Evolutionary conservation across 2,797 vertebrate genomes (phyloP).

Genomic region (Gobionotothen gibberifrons): DNA sequence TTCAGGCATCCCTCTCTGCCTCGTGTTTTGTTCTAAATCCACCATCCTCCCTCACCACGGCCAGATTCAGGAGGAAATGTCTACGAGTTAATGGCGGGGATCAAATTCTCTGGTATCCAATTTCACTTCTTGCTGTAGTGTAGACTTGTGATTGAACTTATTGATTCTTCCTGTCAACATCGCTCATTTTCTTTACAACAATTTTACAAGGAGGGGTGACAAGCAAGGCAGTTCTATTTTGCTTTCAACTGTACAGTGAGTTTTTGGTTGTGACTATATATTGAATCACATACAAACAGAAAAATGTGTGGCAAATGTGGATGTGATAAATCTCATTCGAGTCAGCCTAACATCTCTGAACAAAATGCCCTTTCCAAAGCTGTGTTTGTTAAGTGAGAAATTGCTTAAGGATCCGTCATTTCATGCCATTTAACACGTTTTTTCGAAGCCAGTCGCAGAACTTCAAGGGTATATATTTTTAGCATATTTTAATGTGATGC

Average conservation of each 20-base stretch:
- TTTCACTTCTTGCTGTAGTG: slow-evolving; percentile 53
- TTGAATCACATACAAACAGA: slow-evolving; percentile 8
- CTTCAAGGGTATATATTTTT: slow-evolving; percentile 37
- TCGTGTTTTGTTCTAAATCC: slow-evolving; percentile 43
- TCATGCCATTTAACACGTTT: slow-evolving; percentile 17
- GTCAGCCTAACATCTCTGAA: slow-evolving; percentile 25
- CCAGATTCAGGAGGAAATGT: slow-evolving; percentile 37
- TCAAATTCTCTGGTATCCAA: slow-evolving; percentile 62
- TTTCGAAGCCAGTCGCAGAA: slow-evolving; percentile 3
- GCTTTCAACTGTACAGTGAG: slow-evolving; percentile 14
- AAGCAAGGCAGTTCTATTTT: neutral
- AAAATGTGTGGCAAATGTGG: slow-evolving; percentile 27
- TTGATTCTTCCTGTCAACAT: slow-evolving; percentile 54
- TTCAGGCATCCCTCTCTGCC: slow-evolving; percentile 22
- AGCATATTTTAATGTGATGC: slow-evolving; percentile 38
- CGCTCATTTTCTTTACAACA: slow-evolving; percentile 38
- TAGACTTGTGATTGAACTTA: slow-evolving; percentile 50
- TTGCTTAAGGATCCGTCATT: slow-evolving; percentile 23
- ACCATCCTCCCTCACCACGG: slow-evolving; percentile 43
- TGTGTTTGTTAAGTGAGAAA: slow-evolving; percentile 23
- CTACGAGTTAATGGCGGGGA: slow-evolving; percentile 44
- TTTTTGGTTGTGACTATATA: slow-evolving; percentile 10
- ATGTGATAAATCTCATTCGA: slow-evolving; percentile 27
- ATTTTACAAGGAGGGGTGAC: slow-evolving; percentile 26
- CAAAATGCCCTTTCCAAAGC: slow-evolving; percentile 11